Evolutionary conservation across 2,113 vertebrate species (phyloP), one percentile per base, ranked within the genome.

Genomic region (Irena cyanogastra): DNA sequence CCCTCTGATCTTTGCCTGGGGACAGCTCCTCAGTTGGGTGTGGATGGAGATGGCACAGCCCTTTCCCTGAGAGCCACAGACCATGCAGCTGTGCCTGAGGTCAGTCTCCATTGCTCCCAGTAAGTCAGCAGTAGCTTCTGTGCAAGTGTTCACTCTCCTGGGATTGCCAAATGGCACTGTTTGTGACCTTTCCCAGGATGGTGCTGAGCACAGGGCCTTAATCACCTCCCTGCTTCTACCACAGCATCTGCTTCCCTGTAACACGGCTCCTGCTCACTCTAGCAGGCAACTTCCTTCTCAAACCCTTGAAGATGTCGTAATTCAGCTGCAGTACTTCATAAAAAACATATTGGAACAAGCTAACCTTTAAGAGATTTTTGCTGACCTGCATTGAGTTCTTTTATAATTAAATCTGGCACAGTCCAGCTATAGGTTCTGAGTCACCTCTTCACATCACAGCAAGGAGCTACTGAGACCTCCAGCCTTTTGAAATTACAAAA

Each of bases 401-500:
- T 33, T 31, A 37, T 83, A 90, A 90, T 90, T 83, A 89, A 92
- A 74, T 92, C 14, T 68, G 24, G 31, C 83, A 81, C 60, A 31
- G 21, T 88, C 37, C 53, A 89, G 28, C 47, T 92, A 24, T 44
- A 56, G 63, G 44, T 94, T 95, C 83, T 86, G 90, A 90, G 76
- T 87, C 88, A 95, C 68, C 60, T 90, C 72, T 87, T 83, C 93
- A 83, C 33, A 88, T 70, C 39, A 30, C 11, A 86, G 64, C 61
- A 74, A 93, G 85, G 69, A 93, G 14, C 64, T 83, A 54, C 71
- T 77, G 87, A 94, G 76, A 93, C 44, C 68, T 83, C 57, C 31
- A 89, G 60, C 20, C 68, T 47, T 93, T 89, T 81, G 84, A 94
- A 94, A 88, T 64, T 81, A 23, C 35, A 68, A 86, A 95, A 94